Base-by-base conservation (phyloP, 2,113 vertebrate species). In the Oryzias javanicus region DNA sequence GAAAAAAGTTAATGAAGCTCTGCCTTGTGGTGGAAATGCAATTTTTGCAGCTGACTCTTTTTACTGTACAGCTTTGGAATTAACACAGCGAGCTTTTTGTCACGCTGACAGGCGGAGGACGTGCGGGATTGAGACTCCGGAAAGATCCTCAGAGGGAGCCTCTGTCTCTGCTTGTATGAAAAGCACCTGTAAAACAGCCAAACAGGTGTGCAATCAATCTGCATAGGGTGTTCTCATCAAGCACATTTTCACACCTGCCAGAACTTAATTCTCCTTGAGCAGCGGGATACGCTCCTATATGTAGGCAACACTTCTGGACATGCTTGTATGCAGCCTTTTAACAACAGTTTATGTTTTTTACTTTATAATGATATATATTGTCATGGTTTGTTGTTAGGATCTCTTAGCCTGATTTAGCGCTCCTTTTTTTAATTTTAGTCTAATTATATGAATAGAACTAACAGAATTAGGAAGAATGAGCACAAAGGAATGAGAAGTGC, bases 141-240 rank as follows among this genome's bases (percentile, higher is more conserved):
- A 62, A 61, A 25, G 58, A 51, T 45, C 45, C 70, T 67, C 20
- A 0, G 56, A 70, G 69, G 70, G 59, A 63, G 63, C 63, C 8
- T 35, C 15, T 16, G 19, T 48, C 49, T 74, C 35, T 50, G 42
- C 67, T 52, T 35, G 57, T 41, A 42, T 64, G 56, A 79, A 64
- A 27, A 29, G 60, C 68, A 72, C 69, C 70, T 67, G 75, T 72
- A 76, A 77, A 82, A 76, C 62, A 79, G 72, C 62, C 66, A 77
- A 77, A 78, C 75, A 82, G 88, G 82, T 76, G 72, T 50, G 82
- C 54, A 74, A 74, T 81, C 73, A 82, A 66, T 67, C 60, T 44
- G 76, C 61, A 74, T 44, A 64, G 64, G 64, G 73, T 55, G 59
- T 55, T 60, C 79, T 80, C 51, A 19, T 70, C 49, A 76, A 77